Conservation (phyloP, 2,797 vertebrate species). For the Coreius guichenoti region DNA sequence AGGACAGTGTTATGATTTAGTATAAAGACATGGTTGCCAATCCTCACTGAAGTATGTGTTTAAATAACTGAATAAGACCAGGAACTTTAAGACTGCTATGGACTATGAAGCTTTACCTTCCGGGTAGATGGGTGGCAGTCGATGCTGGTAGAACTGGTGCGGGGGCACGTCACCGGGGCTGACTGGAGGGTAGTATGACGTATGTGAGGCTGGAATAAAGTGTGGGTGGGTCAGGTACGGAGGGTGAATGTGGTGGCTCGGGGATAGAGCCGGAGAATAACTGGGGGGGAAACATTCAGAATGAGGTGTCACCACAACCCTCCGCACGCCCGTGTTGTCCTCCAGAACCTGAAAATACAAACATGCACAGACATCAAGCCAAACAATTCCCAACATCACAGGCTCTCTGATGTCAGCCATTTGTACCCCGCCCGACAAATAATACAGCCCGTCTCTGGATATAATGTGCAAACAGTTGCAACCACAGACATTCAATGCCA, state of each 20-base stretch:
- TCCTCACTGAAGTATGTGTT: conserved; percentile 10
- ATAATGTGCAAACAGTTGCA: conserved; percentile 17
- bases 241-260: conserved; percentile 82
- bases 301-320: conserved; percentile 88
- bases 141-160: conserved; percentile 85
- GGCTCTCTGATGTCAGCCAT: conserved; percentile 4
- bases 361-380: not conserved
- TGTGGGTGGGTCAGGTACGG: conserved; percentile 85
- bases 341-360: conserved; percentile 82
- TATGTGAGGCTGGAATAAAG: conserved; percentile 85
- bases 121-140: conserved; percentile 83
- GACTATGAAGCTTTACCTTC: conserved; percentile 78
- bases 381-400: not conserved
- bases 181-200: conserved; percentile 85
- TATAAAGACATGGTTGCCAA: not conserved
- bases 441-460: not conserved
- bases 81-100: not conserved
- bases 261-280: conserved; percentile 85
- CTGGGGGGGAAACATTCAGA: conserved; percentile 87
- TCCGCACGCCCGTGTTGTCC: conserved; percentile 86
- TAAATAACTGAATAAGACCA: not conserved
- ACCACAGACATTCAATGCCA: conserved; percentile 30
- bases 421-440: not conserved
- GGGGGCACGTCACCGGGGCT: conserved; percentile 85
- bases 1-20: conserved; percentile 7